Evolutionary conservation across 2,113 vertebrate species (phyloP).

Genomic region (Ranitomeya variabilis): DNA sequence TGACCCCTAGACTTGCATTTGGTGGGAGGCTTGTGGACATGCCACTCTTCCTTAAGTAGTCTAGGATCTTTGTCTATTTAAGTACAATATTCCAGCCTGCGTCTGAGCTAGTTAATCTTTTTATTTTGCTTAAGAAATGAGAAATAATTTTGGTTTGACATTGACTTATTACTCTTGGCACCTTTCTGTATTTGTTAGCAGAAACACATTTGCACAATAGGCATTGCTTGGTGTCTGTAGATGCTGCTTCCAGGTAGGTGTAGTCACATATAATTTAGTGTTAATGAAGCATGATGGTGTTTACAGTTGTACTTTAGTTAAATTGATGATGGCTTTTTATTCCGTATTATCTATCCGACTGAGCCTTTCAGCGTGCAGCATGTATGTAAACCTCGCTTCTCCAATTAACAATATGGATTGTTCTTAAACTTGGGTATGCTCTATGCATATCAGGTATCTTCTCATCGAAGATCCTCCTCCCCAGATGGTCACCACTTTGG

Average conservation of each 20-base stretch:
- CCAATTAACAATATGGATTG: constrained; percentile 15
- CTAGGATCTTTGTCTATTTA: background rate
- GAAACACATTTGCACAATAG: background rate
- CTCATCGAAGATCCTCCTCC: background rate
- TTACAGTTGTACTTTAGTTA: background rate
- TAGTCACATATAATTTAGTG: background rate
- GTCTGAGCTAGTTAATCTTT: background rate
- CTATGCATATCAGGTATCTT: background rate
- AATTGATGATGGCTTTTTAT: background rate
- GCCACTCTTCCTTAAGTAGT: background rate
- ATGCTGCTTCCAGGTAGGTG: background rate
- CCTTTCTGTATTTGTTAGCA: background rate
- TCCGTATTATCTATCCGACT: background rate
- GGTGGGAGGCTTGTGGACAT: background rate
- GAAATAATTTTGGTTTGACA: background rate
- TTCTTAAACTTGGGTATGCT: background rate
- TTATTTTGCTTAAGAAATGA: background rate
- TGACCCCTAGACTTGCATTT: background rate
- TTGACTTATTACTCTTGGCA: background rate
- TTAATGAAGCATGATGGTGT: background rate
- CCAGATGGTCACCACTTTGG: background rate
- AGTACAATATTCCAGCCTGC: background rate
- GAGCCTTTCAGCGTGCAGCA: background rate
- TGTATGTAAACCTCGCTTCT: background rate
- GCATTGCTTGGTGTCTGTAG: background rate